phyloP scores from a whole-genome alignment of 2,113 vertebrate genomes.

The Scartelaos histophorus region DNA sequence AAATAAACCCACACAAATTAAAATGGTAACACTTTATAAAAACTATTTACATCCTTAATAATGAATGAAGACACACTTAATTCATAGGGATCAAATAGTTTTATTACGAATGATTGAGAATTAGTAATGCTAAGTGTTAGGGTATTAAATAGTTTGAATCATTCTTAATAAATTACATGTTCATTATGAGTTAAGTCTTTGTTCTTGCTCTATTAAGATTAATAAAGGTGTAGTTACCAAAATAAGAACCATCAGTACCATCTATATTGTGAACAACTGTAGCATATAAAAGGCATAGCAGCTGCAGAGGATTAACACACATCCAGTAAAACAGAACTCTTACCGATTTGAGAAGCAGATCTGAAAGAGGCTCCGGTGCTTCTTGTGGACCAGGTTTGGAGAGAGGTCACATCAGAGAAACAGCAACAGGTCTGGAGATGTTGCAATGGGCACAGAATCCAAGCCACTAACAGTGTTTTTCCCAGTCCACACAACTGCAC shows the following conservation, averaged over 20 bases:
- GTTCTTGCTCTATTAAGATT: no score
- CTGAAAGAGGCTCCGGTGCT: background rate
- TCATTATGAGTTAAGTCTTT: no score
- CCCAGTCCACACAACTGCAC: slow-evolving; percentile 17
- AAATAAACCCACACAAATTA: background rate
- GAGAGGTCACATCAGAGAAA: slow-evolving; percentile 34
- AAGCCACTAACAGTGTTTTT: slow-evolving; percentile 54
- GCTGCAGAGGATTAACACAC: background rate
- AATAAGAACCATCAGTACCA: background rate
- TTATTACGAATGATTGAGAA: no score
- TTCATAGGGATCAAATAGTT: no score
- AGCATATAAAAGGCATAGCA: background rate
- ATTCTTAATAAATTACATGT: no score
- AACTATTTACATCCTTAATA: no score
- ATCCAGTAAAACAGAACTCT: slow-evolving; percentile 13
- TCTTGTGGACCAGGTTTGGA: slow-evolving; percentile 3
- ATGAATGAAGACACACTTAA: no score
- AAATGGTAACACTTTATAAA: no score
- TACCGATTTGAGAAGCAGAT: slow-evolving; percentile 24
- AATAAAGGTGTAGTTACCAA: no score
- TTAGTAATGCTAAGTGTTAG: no score
- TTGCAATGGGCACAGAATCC: slow-evolving; percentile 55
- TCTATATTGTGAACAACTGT: background rate
- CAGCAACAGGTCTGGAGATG: slow-evolving; percentile 47
- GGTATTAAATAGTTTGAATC: no score